These are phyloP conservation scores for Orchesella cincta DNA, from an alignment of 1,140 invertebrate species.

Conservation along the genomic window DNA sequence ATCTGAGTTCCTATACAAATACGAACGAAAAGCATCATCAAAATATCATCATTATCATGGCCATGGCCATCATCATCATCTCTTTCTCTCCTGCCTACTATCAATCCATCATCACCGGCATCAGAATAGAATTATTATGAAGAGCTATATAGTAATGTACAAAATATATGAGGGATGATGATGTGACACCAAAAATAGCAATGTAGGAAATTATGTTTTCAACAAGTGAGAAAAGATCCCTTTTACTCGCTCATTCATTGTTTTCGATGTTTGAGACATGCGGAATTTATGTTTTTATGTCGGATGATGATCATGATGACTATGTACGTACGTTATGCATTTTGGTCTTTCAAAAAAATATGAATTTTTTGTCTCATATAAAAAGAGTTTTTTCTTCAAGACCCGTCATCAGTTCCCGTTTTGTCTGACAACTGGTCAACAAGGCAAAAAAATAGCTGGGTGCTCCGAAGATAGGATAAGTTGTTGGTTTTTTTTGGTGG, in stretches of 20 bases:
- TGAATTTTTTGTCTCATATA: background rate
- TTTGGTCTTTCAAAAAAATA: background rate
- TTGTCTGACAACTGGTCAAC: background rate
- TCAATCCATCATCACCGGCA: constrained; percentile 4
- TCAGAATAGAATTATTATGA: background rate
- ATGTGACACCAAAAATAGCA: constrained; percentile 15
- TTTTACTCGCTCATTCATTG: constrained; percentile 21
- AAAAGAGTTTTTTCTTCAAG: background rate
- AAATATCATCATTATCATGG: constrained; percentile 9
- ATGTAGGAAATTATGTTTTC: background rate
- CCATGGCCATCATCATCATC: constrained; percentile 7
- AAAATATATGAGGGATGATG: too few relatives aligned
- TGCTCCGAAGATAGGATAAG: too few relatives aligned
- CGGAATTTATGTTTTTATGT: background rate
- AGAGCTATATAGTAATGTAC: too few relatives aligned
- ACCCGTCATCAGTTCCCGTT: background rate
- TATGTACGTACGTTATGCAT: background rate
- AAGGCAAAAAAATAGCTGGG: constrained; percentile 14
- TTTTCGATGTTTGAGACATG: background rate
- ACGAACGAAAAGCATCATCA: too few relatives aligned
- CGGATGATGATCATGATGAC: background rate
- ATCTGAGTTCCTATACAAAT: too few relatives aligned
- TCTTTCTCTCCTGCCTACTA: background rate
- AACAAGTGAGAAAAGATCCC: constrained; percentile 19
- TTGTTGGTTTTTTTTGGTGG: too few relatives aligned